Conservation (phyloP, 2,888 invertebrate species). For the Eupelmus urozonus region DNA sequence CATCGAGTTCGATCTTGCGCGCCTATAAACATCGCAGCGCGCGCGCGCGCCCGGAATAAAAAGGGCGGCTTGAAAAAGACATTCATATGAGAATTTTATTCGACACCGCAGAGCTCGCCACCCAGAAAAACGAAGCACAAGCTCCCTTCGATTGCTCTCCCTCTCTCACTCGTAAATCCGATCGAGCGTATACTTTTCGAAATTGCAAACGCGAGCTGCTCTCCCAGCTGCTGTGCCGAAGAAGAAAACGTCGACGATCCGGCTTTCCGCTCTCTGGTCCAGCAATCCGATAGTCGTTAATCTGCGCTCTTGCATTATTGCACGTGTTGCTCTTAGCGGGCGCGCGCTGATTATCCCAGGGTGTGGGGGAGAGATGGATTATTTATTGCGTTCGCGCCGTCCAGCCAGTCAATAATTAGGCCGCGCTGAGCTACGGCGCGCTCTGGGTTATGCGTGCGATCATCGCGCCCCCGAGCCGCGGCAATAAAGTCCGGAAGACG, state of each 20-base stretch:
- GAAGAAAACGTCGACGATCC: background rate
- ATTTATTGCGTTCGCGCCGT: conserved; percentile 28
- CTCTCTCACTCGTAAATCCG: conserved; percentile 45
- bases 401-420: too few species aligned
- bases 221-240: background rate
- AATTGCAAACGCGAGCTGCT: conserved; percentile 25
- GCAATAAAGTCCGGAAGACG: conserved; percentile 28
- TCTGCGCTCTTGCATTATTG: background rate
- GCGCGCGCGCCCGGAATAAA: too few species aligned
- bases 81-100: conserved; percentile 29
- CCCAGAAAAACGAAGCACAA: background rate
- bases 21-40: conserved; percentile 43
- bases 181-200: conserved; percentile 40
- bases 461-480: background rate
- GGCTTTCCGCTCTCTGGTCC: background rate
- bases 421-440: background rate
- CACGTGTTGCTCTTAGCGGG: background rate
- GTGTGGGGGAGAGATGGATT: background rate
- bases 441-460: background rate
- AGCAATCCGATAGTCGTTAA: conserved; percentile 46
- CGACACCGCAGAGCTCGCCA: background rate
- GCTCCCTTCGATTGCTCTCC: too few species aligned
- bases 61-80: conserved; percentile 17
- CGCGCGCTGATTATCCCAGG: conserved; percentile 25
- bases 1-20: conserved; percentile 1